Conservation (phyloP, 2,113 vertebrate species). For the Psilopsiagon aymara region DNA sequence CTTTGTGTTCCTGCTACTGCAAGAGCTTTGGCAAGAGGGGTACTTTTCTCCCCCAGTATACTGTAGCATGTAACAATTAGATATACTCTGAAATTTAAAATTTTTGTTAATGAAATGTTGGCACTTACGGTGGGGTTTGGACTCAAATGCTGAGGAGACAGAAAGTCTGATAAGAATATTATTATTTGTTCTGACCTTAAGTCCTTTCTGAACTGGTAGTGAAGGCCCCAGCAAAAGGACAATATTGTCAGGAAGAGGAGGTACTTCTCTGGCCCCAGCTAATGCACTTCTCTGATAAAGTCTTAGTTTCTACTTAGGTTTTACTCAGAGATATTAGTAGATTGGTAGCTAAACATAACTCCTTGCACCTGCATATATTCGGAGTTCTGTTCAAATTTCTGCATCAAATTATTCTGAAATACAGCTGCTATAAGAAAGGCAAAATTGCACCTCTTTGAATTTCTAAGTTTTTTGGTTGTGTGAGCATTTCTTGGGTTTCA, state of each 20-base stretch:
- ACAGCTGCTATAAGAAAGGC: not conserved
- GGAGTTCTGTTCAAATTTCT: not conserved
- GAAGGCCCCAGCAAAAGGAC: not conserved
- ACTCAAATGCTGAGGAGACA: not conserved
- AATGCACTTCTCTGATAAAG: not conserved
- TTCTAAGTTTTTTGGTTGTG: not conserved
- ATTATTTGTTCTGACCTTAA: not conserved
- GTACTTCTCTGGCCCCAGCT: not conserved
- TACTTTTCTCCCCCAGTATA: not conserved
- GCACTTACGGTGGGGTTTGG: not conserved
- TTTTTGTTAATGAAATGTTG: not conserved
- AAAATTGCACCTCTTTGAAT: not conserved
- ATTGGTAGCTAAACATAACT: not conserved
- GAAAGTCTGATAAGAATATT: not conserved
- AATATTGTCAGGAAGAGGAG: not conserved
- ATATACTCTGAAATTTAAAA: not conserved
- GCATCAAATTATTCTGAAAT: not conserved
- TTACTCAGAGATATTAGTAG: not conserved
- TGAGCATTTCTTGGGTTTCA: not conserved
- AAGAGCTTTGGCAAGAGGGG: not conserved
- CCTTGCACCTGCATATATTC: not conserved
- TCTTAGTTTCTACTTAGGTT: not conserved
- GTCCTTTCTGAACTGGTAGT: not conserved
- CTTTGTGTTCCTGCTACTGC: not conserved
- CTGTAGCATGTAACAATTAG: not conserved